Evolutionary conservation across 2,797 vertebrate genomes (phyloP).

Genomic region (Geotrypetes seraphini): DNA sequence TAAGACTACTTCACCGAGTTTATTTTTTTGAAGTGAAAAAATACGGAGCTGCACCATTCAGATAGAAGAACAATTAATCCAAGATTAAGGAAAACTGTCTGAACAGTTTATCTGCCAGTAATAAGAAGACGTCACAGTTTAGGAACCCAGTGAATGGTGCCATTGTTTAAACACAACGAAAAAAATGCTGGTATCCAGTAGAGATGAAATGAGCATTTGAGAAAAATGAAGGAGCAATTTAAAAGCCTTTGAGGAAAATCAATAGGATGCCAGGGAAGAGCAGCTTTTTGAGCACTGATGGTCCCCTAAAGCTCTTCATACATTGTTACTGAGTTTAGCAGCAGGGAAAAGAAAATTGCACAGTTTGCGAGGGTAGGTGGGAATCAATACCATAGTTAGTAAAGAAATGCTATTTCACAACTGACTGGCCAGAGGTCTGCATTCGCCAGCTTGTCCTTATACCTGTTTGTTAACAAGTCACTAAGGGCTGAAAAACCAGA

Average conservation of each 20-base stretch:
- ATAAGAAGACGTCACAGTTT: constrained; percentile 66
- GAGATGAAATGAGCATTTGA: constrained; percentile 61
- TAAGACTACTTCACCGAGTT: constrained; percentile 5
- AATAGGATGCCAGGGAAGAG: constrained; percentile 56
- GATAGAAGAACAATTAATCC: constrained; percentile 55
- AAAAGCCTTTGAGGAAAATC: constrained; percentile 75
- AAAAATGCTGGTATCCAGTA: constrained; percentile 42
- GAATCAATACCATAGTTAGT: constrained; percentile 87
- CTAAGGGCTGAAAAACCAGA: constrained; percentile 67
- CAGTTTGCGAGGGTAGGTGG: constrained; percentile 51
- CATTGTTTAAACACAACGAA: constrained; percentile 66
- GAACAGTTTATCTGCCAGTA: constrained; percentile 65
- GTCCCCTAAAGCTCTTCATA: constrained; percentile 48
- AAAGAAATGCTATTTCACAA: constrained; percentile 96
- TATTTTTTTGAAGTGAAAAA: constrained; percentile 34
- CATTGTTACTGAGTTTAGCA: constrained; percentile 62
- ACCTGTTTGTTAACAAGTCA: constrained; percentile 83
- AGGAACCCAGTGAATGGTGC: constrained; percentile 53
- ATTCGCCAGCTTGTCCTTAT: constrained; percentile 47
- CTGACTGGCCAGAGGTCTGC: constrained; percentile 72
- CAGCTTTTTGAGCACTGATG: constrained; percentile 52
- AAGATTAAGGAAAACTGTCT: constrained; percentile 63
- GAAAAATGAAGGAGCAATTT: constrained; percentile 72
- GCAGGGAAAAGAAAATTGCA: constrained; percentile 63
- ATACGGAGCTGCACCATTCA: constrained; percentile 46